phyloP scores from a whole-genome alignment of 2,113 vertebrate genomes.

The Oreochromis spilurus region DNA sequence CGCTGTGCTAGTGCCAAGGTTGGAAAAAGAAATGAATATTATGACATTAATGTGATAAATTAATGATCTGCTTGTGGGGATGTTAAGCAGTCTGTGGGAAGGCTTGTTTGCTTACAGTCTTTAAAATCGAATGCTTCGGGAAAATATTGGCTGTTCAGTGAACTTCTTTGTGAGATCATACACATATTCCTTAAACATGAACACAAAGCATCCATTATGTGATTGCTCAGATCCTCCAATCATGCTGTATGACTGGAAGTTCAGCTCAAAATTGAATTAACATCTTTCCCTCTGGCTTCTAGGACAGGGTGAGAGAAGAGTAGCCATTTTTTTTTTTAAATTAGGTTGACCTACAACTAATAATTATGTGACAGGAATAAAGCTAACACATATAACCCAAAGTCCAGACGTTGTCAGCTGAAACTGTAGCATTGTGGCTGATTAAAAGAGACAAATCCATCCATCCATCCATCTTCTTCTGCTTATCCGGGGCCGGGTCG shows the following conservation, averaged over 20 bases:
- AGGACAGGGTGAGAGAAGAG: not conserved
- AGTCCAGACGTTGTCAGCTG: not conserved
- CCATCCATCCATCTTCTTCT: not conserved
- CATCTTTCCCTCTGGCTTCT: not conserved
- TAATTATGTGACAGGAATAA: not conserved
- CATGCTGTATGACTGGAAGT: not conserved
- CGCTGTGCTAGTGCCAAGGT: not conserved
- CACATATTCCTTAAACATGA: not conserved
- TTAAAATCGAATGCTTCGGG: not conserved
- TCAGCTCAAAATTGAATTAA: not conserved
- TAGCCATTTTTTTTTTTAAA: not conserved
- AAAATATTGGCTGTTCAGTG: not conserved
- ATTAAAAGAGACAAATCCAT: not conserved
- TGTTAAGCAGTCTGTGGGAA: not conserved
- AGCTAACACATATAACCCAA: not conserved
- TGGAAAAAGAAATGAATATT: not conserved
- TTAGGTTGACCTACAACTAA: not conserved
- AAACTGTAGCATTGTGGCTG: not conserved
- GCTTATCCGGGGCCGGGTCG: rapidly evolving
- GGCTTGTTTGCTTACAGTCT: not conserved
- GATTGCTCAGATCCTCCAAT: not conserved
- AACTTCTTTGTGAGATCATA: not conserved
- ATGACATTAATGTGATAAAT: not conserved
- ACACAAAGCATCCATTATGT: not conserved
- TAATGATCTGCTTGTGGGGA: not conserved